Evolutionary conservation across 2,113 vertebrate genomes (phyloP), one percentile per base, ranked within the genome.

Genomic region (Columba janthina): DNA sequence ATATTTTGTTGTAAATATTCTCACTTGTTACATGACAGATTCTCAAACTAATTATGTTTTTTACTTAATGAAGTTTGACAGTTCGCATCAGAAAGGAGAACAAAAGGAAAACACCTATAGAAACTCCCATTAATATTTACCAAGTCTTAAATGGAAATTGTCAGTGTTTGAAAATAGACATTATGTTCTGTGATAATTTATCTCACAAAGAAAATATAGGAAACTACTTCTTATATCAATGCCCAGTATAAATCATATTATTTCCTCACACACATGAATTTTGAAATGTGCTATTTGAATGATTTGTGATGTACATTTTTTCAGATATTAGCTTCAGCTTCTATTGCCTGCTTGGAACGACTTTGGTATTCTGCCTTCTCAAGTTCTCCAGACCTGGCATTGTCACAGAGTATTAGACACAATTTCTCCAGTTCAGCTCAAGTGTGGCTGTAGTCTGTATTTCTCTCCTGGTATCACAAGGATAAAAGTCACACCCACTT

Each of bases 51-150:
- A 70, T 54, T 82, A 20, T 64, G 18, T 32, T 2, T 71, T 82
- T 90, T 75, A 14, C 28, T 80, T 96, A 89, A 93, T 83, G 46
- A 70, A 85, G 64, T 85, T 94, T 88, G 62, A 70, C 78, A 90
- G 70, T 76, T 91, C 94, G 28, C 48, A 79, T 74, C 51, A 84
- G 79, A 84, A 90, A 77, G 24, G 14, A 12, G 15, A 93, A 93
- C 76, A 90, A 90, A 95, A 89, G 70, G 29, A 87, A 29, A 83
- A 56, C 54, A 80, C 13, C 21, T 76, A 29, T 6, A 85, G 62
- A 91, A 89, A 73, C 8, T 85, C 15, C 48, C 18, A 61, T 75
- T 89, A 76, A 58, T 91, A 34, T 20, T 80, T 77, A 32, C 6
- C 46, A 64, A 86, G 19, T 64, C 18, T 77, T 77, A 83, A 70